phyloP scores from a whole-genome alignment of 2,888 invertebrate genomes.

The Psylliodes chrysocephalus region DNA sequence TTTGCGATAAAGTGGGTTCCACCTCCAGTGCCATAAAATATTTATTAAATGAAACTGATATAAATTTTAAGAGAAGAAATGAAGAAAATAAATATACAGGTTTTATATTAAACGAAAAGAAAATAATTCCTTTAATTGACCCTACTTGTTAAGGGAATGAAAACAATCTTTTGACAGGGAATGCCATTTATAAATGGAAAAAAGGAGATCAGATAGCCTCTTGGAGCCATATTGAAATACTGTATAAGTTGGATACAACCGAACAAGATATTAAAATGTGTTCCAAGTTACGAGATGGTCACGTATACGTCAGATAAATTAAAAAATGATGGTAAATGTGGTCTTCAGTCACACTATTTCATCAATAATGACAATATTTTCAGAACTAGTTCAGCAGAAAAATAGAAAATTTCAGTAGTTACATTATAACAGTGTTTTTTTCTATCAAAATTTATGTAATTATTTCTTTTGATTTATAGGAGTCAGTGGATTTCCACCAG shows the following conservation, averaged over 20 bases:
- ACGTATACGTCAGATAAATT: slow-evolving; percentile 15
- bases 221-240: background rate
- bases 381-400: background rate
- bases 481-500: slow-evolving; percentile 7
- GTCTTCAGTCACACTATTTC: slow-evolving; percentile 21
- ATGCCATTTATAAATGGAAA: background rate
- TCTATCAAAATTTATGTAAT: background rate
- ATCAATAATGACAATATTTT: slow-evolving; percentile 18
- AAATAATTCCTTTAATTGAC: slow-evolving; percentile 21
- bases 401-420: too few species aligned
- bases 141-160: slow-evolving; percentile 4
- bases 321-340: slow-evolving; percentile 25
- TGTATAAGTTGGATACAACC: background rate
- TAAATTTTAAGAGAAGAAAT: background rate
- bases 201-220: background rate
- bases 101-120: slow-evolving; percentile 24
- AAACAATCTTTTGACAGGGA: background rate
- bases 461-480: background rate
- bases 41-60: slow-evolving; percentile 13
- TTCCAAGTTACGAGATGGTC: slow-evolving; percentile 1
- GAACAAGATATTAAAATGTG: background rate
- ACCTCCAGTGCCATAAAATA: slow-evolving; percentile 26
- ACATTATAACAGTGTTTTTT: too few species aligned
- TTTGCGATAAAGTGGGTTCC: slow-evolving; percentile 40
- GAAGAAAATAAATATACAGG: slow-evolving; percentile 32